These are phyloP conservation scores for Phaedon cochleariae DNA, from an alignment of 2,888 invertebrate genomes.

Conservation along the genomic window DNA sequence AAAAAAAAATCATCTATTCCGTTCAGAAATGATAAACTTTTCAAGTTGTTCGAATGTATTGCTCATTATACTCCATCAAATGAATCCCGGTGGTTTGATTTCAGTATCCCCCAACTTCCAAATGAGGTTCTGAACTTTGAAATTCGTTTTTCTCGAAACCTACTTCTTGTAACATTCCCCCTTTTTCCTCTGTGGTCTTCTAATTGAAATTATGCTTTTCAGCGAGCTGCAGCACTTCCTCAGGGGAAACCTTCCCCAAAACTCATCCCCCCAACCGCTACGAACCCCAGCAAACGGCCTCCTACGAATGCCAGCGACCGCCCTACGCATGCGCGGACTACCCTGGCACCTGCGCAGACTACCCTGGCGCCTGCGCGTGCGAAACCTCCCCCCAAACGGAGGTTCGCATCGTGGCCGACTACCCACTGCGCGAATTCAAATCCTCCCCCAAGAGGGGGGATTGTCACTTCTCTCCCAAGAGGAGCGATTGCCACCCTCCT, in stretches of 20 bases:
- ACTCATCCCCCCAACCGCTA: slow-evolving; percentile 54
- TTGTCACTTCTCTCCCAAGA: slow-evolving; percentile 66
- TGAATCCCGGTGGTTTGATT: too few relatives aligned
- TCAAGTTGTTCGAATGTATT: too few relatives aligned
- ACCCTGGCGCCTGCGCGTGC: background rate
- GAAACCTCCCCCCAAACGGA: slow-evolving; percentile 54
- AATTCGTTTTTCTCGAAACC: too few relatives aligned
- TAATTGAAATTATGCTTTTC: too few relatives aligned
- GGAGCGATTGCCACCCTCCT: slow-evolving; percentile 63
- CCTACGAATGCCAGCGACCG: background rate
- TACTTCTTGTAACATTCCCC: too few relatives aligned
- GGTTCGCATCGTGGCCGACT: slow-evolving; percentile 26
- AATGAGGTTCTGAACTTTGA: too few relatives aligned
- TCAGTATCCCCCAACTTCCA: too few relatives aligned
- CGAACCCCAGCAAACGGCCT: background rate
- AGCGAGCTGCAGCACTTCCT: slow-evolving; percentile 73
- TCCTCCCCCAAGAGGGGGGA: slow-evolving; percentile 61
- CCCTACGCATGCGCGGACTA: background rate
- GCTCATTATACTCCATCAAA: too few relatives aligned
- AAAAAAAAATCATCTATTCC: too few relatives aligned
- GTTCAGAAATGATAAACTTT: too few relatives aligned
- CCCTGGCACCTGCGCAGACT: background rate
- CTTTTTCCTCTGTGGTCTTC: too few relatives aligned
- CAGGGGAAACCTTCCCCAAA: slow-evolving; percentile 62
- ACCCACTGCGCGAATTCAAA: slow-evolving; percentile 69